These are phyloP conservation scores for Astyanax mexicanus DNA, from an alignment of 2,797 vertebrate genomes.

Conservation along the genomic window DNA sequence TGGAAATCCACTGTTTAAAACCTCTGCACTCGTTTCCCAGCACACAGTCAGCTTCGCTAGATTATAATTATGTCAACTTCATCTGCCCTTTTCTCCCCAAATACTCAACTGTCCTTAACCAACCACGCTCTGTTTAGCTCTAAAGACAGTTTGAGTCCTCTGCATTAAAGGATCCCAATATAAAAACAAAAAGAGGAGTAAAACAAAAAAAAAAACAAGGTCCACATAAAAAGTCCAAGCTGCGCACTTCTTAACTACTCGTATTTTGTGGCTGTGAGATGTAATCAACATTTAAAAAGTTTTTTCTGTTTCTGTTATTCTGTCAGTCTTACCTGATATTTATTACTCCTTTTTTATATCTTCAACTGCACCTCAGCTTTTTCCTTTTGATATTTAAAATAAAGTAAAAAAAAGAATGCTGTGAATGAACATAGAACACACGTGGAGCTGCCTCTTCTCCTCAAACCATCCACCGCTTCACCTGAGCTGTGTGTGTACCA, in stretches of 20 bases:
- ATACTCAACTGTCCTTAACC: too few relatives aligned
- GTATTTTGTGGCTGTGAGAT: slow-evolving; percentile 57
- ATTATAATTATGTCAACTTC: slow-evolving; percentile 19
- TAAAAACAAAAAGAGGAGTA: neutral
- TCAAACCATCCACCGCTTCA: neutral
- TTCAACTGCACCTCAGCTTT: slow-evolving; percentile 35
- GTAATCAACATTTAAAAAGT: slow-evolving; percentile 43
- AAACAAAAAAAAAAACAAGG: slow-evolving; percentile 7
- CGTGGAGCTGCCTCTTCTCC: slow-evolving; percentile 20
- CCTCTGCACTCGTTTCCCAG: slow-evolving; percentile 20
- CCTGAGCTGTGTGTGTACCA: neutral
- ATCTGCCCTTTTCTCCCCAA: neutral
- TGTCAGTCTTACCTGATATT: slow-evolving; percentile 39
- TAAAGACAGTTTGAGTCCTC: slow-evolving; percentile 7
- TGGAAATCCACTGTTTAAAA: slow-evolving; percentile 10
- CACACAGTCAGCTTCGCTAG: slow-evolving; percentile 31
- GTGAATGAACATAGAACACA: slow-evolving; percentile 8
- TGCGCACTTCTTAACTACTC: slow-evolving; percentile 46
- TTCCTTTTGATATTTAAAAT: slow-evolving; percentile 37
- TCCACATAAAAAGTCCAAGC: slow-evolving; percentile 47
- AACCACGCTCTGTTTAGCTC: neutral
- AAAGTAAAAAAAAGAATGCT: slow-evolving; percentile 5
- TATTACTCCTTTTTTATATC: slow-evolving; percentile 43
- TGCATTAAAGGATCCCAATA: neutral
- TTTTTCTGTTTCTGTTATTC: neutral